Evolutionary conservation across 1,140 invertebrate species (phyloP).

Genomic region (Bombus pyrosoma): DNA sequence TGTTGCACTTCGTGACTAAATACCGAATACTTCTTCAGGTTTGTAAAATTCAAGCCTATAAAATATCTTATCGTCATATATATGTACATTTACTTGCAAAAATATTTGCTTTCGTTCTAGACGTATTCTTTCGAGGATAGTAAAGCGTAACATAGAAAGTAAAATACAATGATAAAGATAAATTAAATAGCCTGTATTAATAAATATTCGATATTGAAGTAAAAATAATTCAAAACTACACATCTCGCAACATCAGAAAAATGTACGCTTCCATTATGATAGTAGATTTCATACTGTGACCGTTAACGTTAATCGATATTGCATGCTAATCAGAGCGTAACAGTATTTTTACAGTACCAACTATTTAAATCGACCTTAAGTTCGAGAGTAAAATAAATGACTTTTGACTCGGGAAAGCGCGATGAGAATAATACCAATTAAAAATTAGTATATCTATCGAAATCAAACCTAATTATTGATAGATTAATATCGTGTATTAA

Average conservation of each 20-base stretch:
- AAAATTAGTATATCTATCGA: neutral
- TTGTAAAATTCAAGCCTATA: no score
- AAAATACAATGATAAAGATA: neutral
- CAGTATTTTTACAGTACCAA: neutral
- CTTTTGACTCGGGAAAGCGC: rapidly evolving
- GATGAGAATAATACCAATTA: neutral
- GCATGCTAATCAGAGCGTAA: conserved; percentile 24
- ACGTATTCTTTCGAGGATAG: neutral
- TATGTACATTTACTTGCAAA: no score
- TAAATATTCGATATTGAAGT: neutral
- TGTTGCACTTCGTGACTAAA: no score
- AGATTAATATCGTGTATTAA: neutral
- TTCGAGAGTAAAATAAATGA: neutral
- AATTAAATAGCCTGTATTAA: neutral
- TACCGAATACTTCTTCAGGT: no score
- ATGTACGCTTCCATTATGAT: neutral
- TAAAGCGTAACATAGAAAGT: neutral
- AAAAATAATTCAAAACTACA: neutral
- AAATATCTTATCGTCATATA: no score
- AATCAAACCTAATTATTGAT: neutral
- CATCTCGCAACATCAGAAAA: neutral
- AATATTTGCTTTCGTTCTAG: neutral
- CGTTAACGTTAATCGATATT: conserved; percentile 26
- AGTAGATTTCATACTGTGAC: neutral
- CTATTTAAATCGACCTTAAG: neutral